Conservation (phyloP, 1,140 invertebrate species). For the Marisa cornuarietis region DNA sequence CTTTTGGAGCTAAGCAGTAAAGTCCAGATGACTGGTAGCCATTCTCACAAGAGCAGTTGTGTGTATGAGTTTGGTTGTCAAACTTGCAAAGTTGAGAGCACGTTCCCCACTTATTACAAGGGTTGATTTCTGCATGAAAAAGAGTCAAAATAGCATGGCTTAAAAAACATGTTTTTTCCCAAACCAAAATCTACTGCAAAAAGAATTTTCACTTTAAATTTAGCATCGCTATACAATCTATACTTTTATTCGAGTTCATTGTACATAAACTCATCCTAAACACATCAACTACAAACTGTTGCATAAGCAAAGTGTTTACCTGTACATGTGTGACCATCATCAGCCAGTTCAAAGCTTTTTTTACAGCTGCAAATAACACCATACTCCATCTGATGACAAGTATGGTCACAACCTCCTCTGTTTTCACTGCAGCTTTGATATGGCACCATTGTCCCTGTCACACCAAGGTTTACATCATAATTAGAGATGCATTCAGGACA, state of each 20-base stretch:
- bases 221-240: no score
- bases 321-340: slow-evolving; percentile 38
- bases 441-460: neutral
- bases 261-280: neutral
- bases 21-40: slow-evolving; percentile 11
- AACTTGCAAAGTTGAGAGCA: slow-evolving; percentile 40
- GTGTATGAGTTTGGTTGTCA: neutral
- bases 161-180: neutral
- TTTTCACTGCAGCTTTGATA: slow-evolving; percentile 11
- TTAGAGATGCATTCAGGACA: neutral
- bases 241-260: no score
- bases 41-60: slow-evolving; percentile 32
- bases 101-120: slow-evolving; percentile 32
- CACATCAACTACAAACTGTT: neutral
- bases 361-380: slow-evolving; percentile 45
- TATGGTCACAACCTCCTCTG: slow-evolving; percentile 39
- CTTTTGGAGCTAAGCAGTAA: slow-evolving; percentile 5
- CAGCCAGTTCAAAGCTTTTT: slow-evolving; percentile 34
- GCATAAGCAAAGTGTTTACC: slow-evolving; percentile 16
- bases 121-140: slow-evolving; percentile 33
- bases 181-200: no score
- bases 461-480: neutral
- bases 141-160: neutral
- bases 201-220: no score
- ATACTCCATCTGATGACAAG: slow-evolving; percentile 24